Evolutionary conservation across 2,113 vertebrate genomes (phyloP).

Genomic region (Raphicerus campestris): DNA sequence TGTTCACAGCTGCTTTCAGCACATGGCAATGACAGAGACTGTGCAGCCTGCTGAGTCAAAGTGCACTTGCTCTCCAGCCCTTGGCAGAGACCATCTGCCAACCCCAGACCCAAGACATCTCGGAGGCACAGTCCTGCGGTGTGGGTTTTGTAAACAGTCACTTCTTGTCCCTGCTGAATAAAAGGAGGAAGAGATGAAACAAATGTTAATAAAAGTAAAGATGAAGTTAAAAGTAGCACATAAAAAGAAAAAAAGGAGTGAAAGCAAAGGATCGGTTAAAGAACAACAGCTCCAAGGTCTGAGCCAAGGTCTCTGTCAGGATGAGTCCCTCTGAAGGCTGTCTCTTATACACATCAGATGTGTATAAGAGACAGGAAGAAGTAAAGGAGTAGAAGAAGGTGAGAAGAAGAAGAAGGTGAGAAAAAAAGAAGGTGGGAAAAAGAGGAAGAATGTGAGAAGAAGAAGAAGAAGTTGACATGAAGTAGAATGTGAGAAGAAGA

Average conservation of each 20-base stretch:
- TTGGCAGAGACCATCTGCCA: background rate
- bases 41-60: background rate
- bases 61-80: background rate
- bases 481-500: too few species aligned
- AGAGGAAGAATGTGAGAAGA: too few species aligned
- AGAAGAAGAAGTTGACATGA: too few species aligned
- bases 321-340: background rate
- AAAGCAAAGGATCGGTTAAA: background rate
- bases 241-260: constrained; percentile 4
- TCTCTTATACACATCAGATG: too few species aligned
- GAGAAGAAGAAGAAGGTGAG: too few species aligned
- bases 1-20: background rate
- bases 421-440: too few species aligned
- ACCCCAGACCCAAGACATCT: background rate
- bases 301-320: constrained; percentile 21
- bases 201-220: background rate
- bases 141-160: background rate
- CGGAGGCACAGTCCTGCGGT: background rate
- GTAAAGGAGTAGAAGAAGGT: too few species aligned
- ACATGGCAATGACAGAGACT: background rate
- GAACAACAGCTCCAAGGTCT: constrained; percentile 13
- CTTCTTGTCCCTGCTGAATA: background rate
- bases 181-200: background rate
- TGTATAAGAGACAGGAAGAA: too few species aligned
- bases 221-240: background rate